phyloP scores from a whole-genome alignment of 2,797 vertebrate genomes.

The Lacerta viridis region DNA sequence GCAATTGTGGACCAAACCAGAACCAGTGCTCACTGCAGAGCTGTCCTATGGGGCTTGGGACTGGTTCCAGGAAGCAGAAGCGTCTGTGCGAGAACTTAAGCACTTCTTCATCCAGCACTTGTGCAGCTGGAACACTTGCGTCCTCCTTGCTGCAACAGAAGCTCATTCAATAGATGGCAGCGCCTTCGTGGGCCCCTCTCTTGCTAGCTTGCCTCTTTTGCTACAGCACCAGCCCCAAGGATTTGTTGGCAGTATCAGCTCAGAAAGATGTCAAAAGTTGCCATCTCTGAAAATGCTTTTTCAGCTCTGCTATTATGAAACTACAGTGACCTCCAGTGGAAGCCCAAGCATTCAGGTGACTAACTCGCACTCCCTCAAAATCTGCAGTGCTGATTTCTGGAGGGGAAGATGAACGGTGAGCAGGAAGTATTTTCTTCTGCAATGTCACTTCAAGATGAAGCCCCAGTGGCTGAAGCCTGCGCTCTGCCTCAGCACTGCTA shows the following conservation, averaged over 20 bases:
- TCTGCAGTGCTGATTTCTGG: neutral
- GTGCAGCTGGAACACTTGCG: neutral
- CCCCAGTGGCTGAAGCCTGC: neutral
- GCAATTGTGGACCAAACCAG: too few species aligned
- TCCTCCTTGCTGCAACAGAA: neutral
- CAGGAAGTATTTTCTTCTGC: constrained; percentile 50
- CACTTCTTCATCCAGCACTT: neutral
- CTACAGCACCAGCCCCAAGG: neutral
- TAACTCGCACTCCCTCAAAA: too few species aligned
- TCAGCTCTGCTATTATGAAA: constrained; percentile 39
- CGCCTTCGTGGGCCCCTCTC: too few species aligned
- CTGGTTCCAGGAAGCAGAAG: neutral
- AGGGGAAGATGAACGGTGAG: neutral
- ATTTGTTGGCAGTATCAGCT: too few species aligned
- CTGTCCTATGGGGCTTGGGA: too few species aligned
- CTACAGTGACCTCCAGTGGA: constrained; percentile 75
- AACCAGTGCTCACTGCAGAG: too few species aligned
- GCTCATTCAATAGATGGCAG: too few species aligned
- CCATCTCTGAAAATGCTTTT: neutral
- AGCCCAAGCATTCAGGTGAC: constrained; percentile 22
- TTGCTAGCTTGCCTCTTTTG: neutral
- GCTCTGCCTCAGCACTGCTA: neutral
- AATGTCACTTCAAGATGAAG: constrained; percentile 73
- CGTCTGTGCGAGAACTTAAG: neutral
- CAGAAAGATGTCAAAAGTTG: neutral